phyloP scores from a whole-genome alignment of 1,140 invertebrate species.

The Anastrepha ludens region DNA sequence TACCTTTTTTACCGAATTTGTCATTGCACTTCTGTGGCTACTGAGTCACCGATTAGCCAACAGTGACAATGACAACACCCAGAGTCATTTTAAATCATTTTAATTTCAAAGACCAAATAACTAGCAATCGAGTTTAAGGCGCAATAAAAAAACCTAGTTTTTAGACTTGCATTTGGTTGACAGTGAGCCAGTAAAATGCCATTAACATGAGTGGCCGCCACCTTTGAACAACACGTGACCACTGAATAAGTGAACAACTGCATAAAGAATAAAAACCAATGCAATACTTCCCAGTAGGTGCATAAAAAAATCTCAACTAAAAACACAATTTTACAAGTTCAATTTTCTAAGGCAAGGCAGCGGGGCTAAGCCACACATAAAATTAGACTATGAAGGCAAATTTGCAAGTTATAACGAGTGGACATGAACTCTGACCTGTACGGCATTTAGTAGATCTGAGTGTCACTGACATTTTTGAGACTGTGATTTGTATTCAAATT shows the following conservation, averaged over 20 bases:
- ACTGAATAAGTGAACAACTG: not conserved
- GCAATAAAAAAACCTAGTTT: not conserved
- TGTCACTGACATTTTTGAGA: not conserved
- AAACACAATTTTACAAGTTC: not conserved
- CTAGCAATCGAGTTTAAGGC: not conserved
- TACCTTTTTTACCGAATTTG: not conserved
- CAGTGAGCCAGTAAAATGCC: not conserved
- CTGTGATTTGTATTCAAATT: not conserved
- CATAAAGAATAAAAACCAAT: not conserved
- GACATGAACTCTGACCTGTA: not conserved
- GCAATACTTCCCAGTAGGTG: not conserved
- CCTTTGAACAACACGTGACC: not conserved
- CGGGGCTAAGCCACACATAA: not conserved
- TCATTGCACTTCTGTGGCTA: not conserved
- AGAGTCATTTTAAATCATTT: not conserved
- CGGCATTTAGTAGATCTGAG: not conserved
- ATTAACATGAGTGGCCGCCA: constrained; percentile 10
- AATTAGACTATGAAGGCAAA: not conserved
- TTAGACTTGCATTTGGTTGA: not conserved
- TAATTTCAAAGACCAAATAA: too few relatives aligned
- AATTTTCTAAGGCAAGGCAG: too few relatives aligned
- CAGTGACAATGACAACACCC: not conserved
- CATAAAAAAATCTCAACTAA: not conserved
- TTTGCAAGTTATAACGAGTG: too few relatives aligned
- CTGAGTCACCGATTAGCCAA: not conserved